A percentile compares a stretch with the other conserved stretches of the same genome.
Conservation (phyloP, 2,113 vertebrate genomes). For the Zosterops pallidus region DNA sequence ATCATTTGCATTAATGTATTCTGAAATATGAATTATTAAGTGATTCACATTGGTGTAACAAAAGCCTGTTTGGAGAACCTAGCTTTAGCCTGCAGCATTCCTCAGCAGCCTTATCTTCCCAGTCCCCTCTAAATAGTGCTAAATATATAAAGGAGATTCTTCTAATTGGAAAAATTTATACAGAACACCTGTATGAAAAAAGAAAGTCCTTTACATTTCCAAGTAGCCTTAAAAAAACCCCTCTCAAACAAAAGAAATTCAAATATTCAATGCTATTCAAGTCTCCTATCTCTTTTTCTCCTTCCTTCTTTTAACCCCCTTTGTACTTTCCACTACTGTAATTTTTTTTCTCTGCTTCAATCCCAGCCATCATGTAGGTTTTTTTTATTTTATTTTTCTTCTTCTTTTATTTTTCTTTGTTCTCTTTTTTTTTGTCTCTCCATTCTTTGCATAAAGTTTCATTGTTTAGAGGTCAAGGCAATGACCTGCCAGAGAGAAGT, state of each 20-base stretch:
- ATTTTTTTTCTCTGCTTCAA: slow-evolving; percentile 28
- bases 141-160: slow-evolving; percentile 50
- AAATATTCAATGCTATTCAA: slow-evolving; percentile 28
- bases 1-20: slow-evolving; percentile 73
- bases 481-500: background rate
- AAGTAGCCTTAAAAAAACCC: background rate
- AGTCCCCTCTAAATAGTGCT: slow-evolving; percentile 48
- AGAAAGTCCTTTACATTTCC: background rate
- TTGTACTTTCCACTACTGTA: slow-evolving; percentile 10
- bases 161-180: slow-evolving; percentile 56
- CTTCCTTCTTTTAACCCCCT: slow-evolving; percentile 19
- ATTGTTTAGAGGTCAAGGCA: slow-evolving; percentile 21
- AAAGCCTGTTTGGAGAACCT: slow-evolving; percentile 63
- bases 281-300: background rate
- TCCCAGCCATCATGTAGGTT: background rate
- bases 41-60: slow-evolving; percentile 60
- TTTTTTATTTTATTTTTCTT: background rate
- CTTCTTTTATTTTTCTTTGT: background rate
- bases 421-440: background rate
- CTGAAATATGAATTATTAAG: slow-evolving; percentile 75
- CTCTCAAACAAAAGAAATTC: slow-evolving; percentile 52
- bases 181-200: slow-evolving; percentile 23
- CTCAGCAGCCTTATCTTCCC: slow-evolving; percentile 42
- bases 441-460: background rate
- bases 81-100: slow-evolving; percentile 58